Base-by-base conservation (phyloP, 2,113 vertebrate species). In the Scomber scombrus region DNA sequence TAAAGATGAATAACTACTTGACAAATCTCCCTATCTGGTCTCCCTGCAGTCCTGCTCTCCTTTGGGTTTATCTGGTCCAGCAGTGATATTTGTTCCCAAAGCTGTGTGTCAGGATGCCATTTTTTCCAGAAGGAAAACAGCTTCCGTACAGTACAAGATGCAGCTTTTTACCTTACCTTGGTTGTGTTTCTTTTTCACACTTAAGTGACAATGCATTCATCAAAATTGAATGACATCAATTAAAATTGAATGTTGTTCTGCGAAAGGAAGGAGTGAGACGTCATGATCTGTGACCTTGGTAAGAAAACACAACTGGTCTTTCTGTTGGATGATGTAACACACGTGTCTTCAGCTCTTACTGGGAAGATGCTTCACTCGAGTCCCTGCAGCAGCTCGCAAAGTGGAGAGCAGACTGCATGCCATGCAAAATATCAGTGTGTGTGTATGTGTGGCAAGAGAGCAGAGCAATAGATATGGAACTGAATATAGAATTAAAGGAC, bases 171-270 rank as follows among this genome's bases (percentile, higher is more conserved):
- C 21, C 50, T 2, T 26, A 23, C 23, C 8, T 49, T 43, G 45
- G 58, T 26, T n/a, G 46, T 26, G 43, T 69, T 77, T 8, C 18
- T 26, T 75, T 75, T 68, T 66, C 47, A 58, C 73, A 86, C 77
- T 81, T 72, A 65, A 83, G 56, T 66, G 85, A 92, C 85, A 88
- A 89, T 71, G 62, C 60, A 81, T 68, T 88, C 84, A 92, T 92
- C 76, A 88, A 90, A 92, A 81, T 62, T 87, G 70, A 89, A 92
- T 88, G 81, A 81, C 40, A 54, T 16, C 54, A 84, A 85, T 86
- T 89, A 78, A 91, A 90, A 85, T 78, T 63, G 78, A 75, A 89
- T 90, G 80, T 55, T 61, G 66, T 70, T 74, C 51, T 67, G 86
- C 46, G 50, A 78, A 61, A 72, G 49, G 45, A 26, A 66, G 61